Evolutionary conservation across 2,797 vertebrate species (phyloP), one percentile per base, ranked within the genome.

Genomic region (Leucoraja ocellata): DNA sequence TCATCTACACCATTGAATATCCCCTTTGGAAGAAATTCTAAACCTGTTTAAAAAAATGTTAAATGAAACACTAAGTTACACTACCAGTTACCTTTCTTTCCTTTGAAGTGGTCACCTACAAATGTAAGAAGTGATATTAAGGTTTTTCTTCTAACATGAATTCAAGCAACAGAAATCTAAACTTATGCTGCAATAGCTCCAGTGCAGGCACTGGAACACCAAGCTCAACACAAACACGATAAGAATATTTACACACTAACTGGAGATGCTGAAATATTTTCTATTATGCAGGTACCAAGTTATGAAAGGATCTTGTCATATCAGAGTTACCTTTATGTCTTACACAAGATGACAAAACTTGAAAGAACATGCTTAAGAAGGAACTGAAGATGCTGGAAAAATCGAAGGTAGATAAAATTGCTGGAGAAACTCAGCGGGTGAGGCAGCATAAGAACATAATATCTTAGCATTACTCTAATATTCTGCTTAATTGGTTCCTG

Each of bases 21-120:
- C 6, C 7, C 36, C 32, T 84, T 91, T 73, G 36, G 68, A 46
- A 73, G 36, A 73, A 73, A 71, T 91, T 91, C 88, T 73, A 91
- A 71, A 73, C 88, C 88, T 91, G 65, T 84, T 88, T 90, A 32
- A 63, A 73, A 39, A 63, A 91, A 73, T 91, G 65, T 91, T 91
- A 91, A 36, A 73, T 91, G 36, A 91, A 73, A 73, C 36, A 91
- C 88, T 46, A 91, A 39, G 36, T 91, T 73, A 91, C 88, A 91
- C 88, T 91, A 91, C 84, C 84, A 88, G 14, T 88, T 88, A 88
- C 90, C 90, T 91, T 91, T 91, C 71, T 91, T 91, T 91, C 90
- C 90, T 71, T 91, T 91, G 90, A 91, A 25, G 90, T 91, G 90
- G 90, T 91, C 90, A 91, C 90, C 90, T 91, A 91, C 68, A 91